Base-by-base conservation (phyloP, 2,888 invertebrate genomes). In the Cantharis flavilabris region DNA sequence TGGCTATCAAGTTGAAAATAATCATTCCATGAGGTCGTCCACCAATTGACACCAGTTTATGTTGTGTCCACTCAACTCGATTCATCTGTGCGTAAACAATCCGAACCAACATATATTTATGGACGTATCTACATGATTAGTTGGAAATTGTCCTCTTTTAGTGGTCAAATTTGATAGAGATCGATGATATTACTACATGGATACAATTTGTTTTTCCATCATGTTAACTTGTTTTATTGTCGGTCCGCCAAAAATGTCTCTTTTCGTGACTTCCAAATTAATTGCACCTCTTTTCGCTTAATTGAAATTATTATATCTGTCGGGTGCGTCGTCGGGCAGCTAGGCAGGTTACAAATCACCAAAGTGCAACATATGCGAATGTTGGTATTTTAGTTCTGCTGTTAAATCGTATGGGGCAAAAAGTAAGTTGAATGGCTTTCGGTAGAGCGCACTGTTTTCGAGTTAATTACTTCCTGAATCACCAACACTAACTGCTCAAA, bases 1-100 rank as follows among this genome's bases (percentile, higher is more conserved):
- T 78, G 78, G 64, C 73, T 71, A 75, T 75, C 71, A 72, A 75
- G 62, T 72, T 75, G 65, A 72, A 23, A 73, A 75, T 73, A 78
- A 78, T 78, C 72, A 75, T 75, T 73, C 74, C 74, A 75, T 49
- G 72, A 70, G 80, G 78, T 78, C 81, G 78, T 63, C 49, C 76
- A 75, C 71, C 79, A 81, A 81, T 81, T 80, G 81, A 81, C 81
- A 79, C 77, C 76, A 80, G 78, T 81, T 80, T 76, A 76, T 76
- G 74, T 79, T 77, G 73, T 76, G 78, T 76, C 76, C 76, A 79
- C 79, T 79, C 77, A 71, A 73, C 76, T 76, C 73, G 70, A 74
- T 77, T 72, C 74, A 72, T 77, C 72, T 74, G 73, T 77, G 72
- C 75, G 77, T 77, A 77, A 77, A 77, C 77, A 77, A 77, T 77